These are phyloP conservation scores for Salvelinus alpinus DNA, from an alignment of 2,113 vertebrate genomes.

Conservation along the genomic window DNA sequence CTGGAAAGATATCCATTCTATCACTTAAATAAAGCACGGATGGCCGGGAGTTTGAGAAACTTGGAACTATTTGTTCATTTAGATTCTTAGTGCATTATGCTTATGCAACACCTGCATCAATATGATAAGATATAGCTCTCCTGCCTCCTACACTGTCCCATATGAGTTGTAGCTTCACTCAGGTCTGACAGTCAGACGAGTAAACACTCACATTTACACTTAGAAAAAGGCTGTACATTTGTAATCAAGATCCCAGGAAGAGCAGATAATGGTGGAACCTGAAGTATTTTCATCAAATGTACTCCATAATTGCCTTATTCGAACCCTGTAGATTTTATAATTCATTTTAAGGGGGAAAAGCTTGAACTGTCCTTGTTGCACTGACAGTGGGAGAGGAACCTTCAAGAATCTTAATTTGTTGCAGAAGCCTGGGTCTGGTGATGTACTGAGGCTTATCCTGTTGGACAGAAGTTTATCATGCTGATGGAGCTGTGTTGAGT, in stretches of 20 bases:
- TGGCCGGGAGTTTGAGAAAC: not conserved
- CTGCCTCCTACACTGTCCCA: not conserved
- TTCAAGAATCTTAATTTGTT: not conserved
- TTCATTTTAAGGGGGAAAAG: not conserved
- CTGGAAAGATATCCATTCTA: no score
- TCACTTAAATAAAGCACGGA: not conserved
- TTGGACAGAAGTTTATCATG: not conserved
- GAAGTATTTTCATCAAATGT: not conserved
- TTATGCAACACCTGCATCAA: not conserved
- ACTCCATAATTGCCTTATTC: not conserved
- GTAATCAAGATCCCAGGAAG: slow-evolving; percentile 20
- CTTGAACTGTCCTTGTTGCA: not conserved
- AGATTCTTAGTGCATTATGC: not conserved
- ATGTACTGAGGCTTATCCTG: not conserved
- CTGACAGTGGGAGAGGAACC: not conserved
- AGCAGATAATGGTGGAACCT: slow-evolving; percentile 1
- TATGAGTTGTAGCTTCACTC: not conserved
- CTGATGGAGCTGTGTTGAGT: not conserved
- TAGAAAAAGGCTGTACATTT: slow-evolving; percentile 1
- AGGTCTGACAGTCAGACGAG: not conserved
- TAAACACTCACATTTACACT: slow-evolving; percentile 8
- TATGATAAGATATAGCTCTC: not conserved
- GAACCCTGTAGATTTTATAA: not conserved
- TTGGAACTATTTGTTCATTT: not conserved
- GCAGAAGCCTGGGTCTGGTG: not conserved